Evolutionary conservation across 1,140 invertebrate species (phyloP).

Genomic region (Araneus ventricosus): DNA sequence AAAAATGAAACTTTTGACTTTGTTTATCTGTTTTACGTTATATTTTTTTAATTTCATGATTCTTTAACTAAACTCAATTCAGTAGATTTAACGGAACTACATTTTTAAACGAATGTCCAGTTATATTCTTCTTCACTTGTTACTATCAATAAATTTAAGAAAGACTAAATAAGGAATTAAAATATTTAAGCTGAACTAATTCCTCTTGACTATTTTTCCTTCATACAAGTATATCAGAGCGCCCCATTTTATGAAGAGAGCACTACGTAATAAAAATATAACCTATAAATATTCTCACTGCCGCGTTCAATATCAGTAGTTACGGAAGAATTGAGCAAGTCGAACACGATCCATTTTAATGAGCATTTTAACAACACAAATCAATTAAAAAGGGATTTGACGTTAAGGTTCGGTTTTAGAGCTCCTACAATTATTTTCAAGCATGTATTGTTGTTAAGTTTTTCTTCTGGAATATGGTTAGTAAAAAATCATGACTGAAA

Average conservation of each 20-base stretch:
- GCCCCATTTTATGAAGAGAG: background rate
- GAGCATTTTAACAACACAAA: background rate
- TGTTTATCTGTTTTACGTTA: too few species aligned
- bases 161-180: background rate
- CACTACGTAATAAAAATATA: background rate
- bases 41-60: too few species aligned
- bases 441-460: background rate
- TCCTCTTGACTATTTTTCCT: background rate
- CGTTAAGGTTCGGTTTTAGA: too few species aligned
- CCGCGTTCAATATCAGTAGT: background rate
- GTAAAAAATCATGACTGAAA: too few species aligned
- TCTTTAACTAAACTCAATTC: too few species aligned
- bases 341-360: conserved; percentile 23
- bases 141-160: too few species aligned
- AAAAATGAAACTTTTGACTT: too few species aligned
- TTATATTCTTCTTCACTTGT: too few species aligned
- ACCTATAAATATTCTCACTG: background rate
- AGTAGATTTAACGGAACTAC: too few species aligned
- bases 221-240: background rate
- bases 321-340: too few species aligned
- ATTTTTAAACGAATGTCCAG: too few species aligned
- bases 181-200: background rate
- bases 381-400: conserved; percentile 11
- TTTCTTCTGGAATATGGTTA: background rate
- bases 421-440: background rate